Base-by-base conservation (phyloP, 2,113 vertebrate genomes). In the Melanocharis versteri region DNA sequence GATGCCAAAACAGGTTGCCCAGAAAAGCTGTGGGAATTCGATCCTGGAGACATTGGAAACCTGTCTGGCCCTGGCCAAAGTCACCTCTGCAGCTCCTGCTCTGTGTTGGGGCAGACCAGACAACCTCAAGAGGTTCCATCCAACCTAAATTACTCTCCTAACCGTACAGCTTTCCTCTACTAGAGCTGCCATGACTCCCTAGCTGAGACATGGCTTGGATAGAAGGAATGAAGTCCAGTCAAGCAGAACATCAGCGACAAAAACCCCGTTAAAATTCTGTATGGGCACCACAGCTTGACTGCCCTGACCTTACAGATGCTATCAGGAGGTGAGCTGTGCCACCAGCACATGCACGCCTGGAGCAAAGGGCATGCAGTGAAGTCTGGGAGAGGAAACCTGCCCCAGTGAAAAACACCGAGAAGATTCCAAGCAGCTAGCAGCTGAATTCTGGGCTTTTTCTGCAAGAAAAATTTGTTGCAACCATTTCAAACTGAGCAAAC, bases 61-160 rank as follows among this genome's bases (percentile, higher is more conserved):
- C 33, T 50, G 33, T 24, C 61, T 83, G 44, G 26, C 35, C 37
- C 45, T 53, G 21, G 40, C 30, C 42, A 54, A 85, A 42, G 23
- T 82, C 44, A 82, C 51, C 23, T 51, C 3, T 0, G 0, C 0
- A 1, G 61, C 75, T 76, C 30, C 66, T 35, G 33, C 57, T 58
- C 39, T 69, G 12, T 5, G 0, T 3, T 40, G 53, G 53, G 15
- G 39, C 58, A 72, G 72, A 35, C 15, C 22, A 40, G 56, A 70
- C 27, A 54, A 56, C 28, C 30, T 93, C 40, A 35, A 77, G 71
- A 66, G 24, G 24, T 78, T 51, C 15, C 2, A 3, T 64, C 57
- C 35, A 42, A 27, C 30, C 30, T 72, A 47, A 80, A 31, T 51
- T 33, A 50, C 35, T 58, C 20, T 87, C 26, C 47, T 39, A 48